Evolutionary conservation across 2,888 invertebrate genomes (phyloP).

Genomic region (Noctua fimbriata): DNA sequence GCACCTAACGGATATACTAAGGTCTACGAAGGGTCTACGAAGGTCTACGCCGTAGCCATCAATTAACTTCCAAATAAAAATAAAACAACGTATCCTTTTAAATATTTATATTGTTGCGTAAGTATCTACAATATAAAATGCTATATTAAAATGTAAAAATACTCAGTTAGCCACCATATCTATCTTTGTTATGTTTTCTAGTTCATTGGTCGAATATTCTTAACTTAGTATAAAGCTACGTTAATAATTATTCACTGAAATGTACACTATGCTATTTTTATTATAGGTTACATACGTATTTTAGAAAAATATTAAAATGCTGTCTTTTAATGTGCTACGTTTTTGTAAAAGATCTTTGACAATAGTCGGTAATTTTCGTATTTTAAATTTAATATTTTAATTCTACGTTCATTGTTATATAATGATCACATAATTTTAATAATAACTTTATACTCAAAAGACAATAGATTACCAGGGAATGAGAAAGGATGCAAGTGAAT

Average conservation of each 20-base stretch:
- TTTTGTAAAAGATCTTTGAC: constrained; percentile 2
- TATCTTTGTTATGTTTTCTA: constrained; percentile 36
- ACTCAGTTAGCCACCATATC: constrained; percentile 41
- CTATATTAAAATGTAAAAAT: constrained; percentile 66
- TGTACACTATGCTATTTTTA: constrained; percentile 14
- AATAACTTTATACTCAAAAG: background rate
- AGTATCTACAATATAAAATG: constrained; percentile 58
- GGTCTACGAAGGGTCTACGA: constrained; percentile 25
- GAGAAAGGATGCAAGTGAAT: background rate
- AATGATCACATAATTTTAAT: constrained; percentile 10
- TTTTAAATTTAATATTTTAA: constrained; percentile 1
- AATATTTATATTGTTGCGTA: constrained; percentile 57
- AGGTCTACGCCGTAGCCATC: constrained; percentile 38
- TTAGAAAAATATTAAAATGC: constrained; percentile 24
- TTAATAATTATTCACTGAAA: constrained; percentile 24
- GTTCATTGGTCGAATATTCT: constrained; percentile 43
- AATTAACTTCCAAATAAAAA: constrained; percentile 7
- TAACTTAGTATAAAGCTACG: constrained; percentile 31
- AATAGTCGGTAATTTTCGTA: background rate
- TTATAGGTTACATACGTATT: background rate
- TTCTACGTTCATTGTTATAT: constrained; percentile 26
- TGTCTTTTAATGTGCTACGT: background rate
- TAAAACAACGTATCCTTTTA: constrained; percentile 33
- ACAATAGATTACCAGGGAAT: background rate
- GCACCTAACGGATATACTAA: constrained; percentile 5